phyloP scores from a whole-genome alignment of 2,888 invertebrate species.

The Nasonovia ribisnigri region DNA sequence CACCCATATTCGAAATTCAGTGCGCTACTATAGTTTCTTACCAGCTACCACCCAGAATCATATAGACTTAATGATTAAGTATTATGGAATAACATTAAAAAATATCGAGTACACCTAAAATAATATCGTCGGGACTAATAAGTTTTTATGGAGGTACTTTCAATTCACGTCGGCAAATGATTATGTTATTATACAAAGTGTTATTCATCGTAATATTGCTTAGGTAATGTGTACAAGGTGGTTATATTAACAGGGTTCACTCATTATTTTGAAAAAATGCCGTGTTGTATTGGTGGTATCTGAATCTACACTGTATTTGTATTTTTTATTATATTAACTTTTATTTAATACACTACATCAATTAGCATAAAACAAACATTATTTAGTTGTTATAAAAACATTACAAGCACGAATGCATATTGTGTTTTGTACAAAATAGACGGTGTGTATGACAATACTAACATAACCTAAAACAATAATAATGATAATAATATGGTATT shows the following conservation, averaged over 20 bases:
- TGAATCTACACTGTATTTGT: neutral
- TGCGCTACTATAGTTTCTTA: no score
- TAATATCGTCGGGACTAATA: no score
- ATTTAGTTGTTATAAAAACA: neutral
- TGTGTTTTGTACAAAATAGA: neutral
- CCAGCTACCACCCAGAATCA: neutral
- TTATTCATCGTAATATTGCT: neutral
- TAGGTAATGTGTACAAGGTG: neutral
- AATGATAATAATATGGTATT: no score
- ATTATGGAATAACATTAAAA: neutral
- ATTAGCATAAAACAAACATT: neutral
- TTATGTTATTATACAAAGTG: neutral
- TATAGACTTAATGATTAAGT: neutral
- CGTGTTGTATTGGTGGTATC: neutral
- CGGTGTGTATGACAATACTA: neutral
- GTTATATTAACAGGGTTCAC: neutral
- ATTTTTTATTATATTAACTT: neutral
- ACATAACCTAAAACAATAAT: neutral
- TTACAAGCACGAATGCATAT: neutral
- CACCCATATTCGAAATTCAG: neutral
- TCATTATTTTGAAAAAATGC: neutral
- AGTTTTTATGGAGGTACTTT: no score
- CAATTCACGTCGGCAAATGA: no score
- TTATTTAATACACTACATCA: neutral
- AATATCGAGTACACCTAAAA: no score